These are phyloP conservation scores for Uropsilus gracilis DNA, from an alignment of 2,113 vertebrate genomes.

Conservation along the genomic window DNA sequence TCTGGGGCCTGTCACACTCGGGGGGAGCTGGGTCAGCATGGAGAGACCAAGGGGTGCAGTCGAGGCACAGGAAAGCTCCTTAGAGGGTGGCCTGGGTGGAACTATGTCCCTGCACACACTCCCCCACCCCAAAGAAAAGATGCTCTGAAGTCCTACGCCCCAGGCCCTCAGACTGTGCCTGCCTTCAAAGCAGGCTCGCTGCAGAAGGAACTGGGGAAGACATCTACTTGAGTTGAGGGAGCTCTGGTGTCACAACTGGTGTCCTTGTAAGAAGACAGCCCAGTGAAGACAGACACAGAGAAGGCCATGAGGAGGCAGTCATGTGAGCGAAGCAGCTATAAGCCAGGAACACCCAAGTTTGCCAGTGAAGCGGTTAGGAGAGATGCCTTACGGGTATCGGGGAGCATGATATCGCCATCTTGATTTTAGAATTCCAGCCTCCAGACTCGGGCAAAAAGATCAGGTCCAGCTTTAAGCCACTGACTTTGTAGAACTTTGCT, in stretches of 20 bases:
- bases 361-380: neutral
- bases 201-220: neutral
- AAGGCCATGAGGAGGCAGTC: neutral
- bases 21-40: neutral
- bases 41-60: neutral
- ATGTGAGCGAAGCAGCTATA: fast-evolving
- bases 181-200: neutral
- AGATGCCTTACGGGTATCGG: fast-evolving
- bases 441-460: neutral
- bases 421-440: neutral
- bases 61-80: neutral
- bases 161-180: neutral
- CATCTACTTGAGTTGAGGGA: neutral
- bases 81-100: neutral
- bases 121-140: neutral
- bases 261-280: neutral
- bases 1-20: neutral
- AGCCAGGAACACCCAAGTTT: neutral
- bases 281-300: neutral
- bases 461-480: neutral
- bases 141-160: neutral
- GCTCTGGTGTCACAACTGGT: neutral
- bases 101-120: too few relatives aligned
- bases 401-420: fast-evolving
- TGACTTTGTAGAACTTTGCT: neutral